Base-by-base conservation (phyloP, 1,140 invertebrate genomes). In the Schlechtendalia chinensis region DNA sequence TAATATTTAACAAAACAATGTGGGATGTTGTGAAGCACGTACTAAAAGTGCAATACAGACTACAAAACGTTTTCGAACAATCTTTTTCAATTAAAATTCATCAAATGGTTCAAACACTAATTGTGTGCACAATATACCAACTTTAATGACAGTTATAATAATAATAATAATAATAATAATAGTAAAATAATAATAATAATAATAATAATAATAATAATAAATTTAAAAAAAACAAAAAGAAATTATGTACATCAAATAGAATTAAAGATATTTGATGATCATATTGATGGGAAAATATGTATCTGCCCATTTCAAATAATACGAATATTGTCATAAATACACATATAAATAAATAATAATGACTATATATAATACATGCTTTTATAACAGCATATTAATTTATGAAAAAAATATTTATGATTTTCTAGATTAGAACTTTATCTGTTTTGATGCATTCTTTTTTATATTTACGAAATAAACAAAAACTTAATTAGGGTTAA, bases 31-130 rank as follows among this genome's bases (percentile, higher is more conserved):
- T 0, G 17, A 54, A 72, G 16, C 69, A 72, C 47, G 69, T 72
- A 53, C 27, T 29, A 54, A 72, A 72, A 53, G 50, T 5, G 17
- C 24, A 72, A 14, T 19, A 8, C 10, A 29, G 69, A 72, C 47
- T 72, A 54, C 24, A 72, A 72, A 72, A 54, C 10, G 53, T 29
- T 72, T 19, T 6, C 16, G 17, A 24, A 71, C 67, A 71, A 71
- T 71, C 14, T 53, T 29, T 58, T 72, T 72, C 47, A 54, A 54
- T 72, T 54, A 69, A 19, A 69, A 72, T 72, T 72, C 47, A 72
- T 72, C 8, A 5, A 12, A 72, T 72, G 24, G 2, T 14, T 50
- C 1, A 50, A 10, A 50, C 8, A 19, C 6, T 12, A 50, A 47
- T 47, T 17, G 5, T 69, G 47, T 32, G 8, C 45, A 71, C 45